These are phyloP conservation scores for Heliconius hortense DNA, from an alignment of 2,888 invertebrate genomes.

Conservation along the genomic window DNA sequence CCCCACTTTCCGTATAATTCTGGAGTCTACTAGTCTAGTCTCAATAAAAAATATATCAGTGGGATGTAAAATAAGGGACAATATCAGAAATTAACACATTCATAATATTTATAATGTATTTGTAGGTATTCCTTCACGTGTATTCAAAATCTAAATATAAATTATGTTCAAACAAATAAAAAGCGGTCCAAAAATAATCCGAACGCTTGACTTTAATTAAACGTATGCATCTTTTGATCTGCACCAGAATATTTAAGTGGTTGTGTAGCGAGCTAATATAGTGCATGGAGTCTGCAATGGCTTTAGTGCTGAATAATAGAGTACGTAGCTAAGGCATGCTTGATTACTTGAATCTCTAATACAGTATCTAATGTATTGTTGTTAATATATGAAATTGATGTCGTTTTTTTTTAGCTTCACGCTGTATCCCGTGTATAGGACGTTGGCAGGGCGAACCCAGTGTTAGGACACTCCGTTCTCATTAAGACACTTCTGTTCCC, in stretches of 20 bases:
- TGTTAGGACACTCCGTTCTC: too few relatives aligned
- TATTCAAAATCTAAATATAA: constrained; percentile 51
- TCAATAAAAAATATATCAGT: too few relatives aligned
- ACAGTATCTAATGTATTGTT: neutral
- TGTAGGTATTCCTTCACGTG: constrained; percentile 35
- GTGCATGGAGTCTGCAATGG: constrained; percentile 32
- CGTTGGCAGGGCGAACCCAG: too few relatives aligned
- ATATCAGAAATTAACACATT: neutral
- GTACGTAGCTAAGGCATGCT: constrained; percentile 20
- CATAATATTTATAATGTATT: neutral
- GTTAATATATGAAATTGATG: neutral
- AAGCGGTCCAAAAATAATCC: constrained; percentile 45
- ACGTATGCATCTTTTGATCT: constrained; percentile 46
- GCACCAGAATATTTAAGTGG: constrained; percentile 45
- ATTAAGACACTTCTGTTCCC: too few relatives aligned
- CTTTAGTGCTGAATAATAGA: constrained; percentile 31
- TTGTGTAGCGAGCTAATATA: constrained; percentile 33
- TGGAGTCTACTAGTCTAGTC: too few relatives aligned
- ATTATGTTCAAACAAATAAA: constrained; percentile 34
- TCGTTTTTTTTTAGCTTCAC: neutral
- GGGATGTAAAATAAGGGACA: neutral
- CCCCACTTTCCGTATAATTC: too few relatives aligned
- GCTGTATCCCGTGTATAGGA: neutral
- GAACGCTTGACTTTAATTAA: constrained; percentile 48
- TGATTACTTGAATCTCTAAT: constrained; percentile 26